Conservation (phyloP, 2,797 vertebrate genomes). For the Parambassis ranga region DNA sequence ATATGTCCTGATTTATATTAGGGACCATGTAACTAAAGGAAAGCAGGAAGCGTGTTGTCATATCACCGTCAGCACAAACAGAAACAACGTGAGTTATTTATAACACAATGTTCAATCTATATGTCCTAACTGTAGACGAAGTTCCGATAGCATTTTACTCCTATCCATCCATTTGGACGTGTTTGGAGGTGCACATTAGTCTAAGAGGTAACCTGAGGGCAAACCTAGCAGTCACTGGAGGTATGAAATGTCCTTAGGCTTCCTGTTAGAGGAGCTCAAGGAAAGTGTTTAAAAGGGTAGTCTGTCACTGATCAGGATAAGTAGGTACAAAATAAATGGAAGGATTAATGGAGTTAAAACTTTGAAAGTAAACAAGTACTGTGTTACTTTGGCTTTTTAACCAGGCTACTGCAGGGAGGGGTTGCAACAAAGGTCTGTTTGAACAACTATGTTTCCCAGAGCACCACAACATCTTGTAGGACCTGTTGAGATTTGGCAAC, state of each 20-base stretch:
- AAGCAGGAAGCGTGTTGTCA: background rate
- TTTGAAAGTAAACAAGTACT: slow-evolving; percentile 1
- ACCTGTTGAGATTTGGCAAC: too few relatives aligned
- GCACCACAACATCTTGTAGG: background rate
- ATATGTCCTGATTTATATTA: background rate
- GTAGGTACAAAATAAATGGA: background rate
- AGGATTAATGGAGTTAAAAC: background rate
- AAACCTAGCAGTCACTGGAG: background rate
- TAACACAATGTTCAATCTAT: too few relatives aligned
- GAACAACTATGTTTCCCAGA: background rate
- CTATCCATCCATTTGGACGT: background rate
- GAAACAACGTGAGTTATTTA: too few relatives aligned
- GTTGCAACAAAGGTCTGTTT: background rate
- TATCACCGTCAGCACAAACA: background rate
- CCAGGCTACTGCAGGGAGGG: background rate
- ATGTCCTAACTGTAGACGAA: too few relatives aligned
- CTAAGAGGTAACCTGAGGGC: background rate
- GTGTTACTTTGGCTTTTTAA: background rate
- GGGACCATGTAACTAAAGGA: background rate
- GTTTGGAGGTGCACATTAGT: background rate
- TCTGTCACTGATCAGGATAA: background rate
- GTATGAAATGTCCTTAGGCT: slow-evolving; percentile 8
- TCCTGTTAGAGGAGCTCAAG: background rate
- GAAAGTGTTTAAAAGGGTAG: background rate
- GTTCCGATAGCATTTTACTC: too few relatives aligned